A percentile compares a stretch with the other conserved stretches of the same genome.
Evolutionary conservation across 2,888 invertebrate species (phyloP).

Genomic region (Drosophila mimetica): DNA sequence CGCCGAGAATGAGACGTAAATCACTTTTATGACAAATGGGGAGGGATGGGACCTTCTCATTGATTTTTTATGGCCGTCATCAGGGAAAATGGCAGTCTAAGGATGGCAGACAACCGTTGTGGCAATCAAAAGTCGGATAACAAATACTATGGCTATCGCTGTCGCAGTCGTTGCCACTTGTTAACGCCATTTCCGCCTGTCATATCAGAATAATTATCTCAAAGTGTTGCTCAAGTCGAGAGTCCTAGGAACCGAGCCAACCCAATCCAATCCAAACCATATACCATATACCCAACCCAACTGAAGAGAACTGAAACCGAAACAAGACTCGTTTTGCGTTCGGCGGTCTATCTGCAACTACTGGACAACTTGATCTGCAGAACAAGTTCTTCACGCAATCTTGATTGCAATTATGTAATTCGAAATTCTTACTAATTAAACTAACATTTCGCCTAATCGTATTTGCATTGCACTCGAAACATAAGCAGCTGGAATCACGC

Average conservation of each 20-base stretch:
- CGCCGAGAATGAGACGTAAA: slow-evolving; percentile 55
- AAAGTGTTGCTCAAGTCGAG: slow-evolving; percentile 56
- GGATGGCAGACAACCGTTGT: slow-evolving; percentile 41
- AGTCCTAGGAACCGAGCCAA: slow-evolving; percentile 53
- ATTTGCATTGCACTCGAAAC: slow-evolving; percentile 51
- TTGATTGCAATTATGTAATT: slow-evolving; percentile 77
- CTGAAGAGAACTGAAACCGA: slow-evolving; percentile 11
- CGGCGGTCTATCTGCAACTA: slow-evolving; percentile 36
- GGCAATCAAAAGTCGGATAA: slow-evolving; percentile 71
- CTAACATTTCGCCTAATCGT: slow-evolving; percentile 71
- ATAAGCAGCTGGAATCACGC: not conserved
- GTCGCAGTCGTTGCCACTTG: slow-evolving; percentile 58
- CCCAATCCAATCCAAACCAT: slow-evolving; percentile 15
- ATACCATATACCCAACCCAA: not conserved
- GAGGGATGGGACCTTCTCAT: slow-evolving; percentile 24
- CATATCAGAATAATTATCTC: slow-evolving; percentile 82
- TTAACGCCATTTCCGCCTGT: slow-evolving; percentile 82
- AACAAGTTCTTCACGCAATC: slow-evolving; percentile 76
- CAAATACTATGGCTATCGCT: slow-evolving; percentile 47
- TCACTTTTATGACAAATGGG: slow-evolving; percentile 70
- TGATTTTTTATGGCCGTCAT: slow-evolving; percentile 44
- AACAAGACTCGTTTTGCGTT: slow-evolving; percentile 55
- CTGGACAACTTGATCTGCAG: slow-evolving; percentile 64
- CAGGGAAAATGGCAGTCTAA: slow-evolving; percentile 38
- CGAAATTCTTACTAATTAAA: slow-evolving; percentile 74